These are phyloP conservation scores for Melanotaenia duboulayi DNA, from an alignment of 2,113 vertebrate species.

Conservation along the genomic window DNA sequence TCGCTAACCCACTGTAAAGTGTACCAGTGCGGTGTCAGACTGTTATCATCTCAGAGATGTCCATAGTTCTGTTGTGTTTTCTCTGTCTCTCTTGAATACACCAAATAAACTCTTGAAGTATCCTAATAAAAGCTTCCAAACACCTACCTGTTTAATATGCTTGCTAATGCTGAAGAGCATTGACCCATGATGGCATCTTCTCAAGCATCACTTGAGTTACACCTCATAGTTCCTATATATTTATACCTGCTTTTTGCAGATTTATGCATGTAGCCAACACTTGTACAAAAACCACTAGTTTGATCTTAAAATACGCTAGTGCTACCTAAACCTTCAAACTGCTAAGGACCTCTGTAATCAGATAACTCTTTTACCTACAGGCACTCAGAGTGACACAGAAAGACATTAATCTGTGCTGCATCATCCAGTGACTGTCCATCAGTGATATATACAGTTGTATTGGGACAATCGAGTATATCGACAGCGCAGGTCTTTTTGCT, in stretches of 20 bases:
- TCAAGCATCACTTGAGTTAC: neutral
- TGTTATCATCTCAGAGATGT: conserved; percentile 6
- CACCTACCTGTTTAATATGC: neutral
- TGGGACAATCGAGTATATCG: neutral
- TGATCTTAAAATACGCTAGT: too few species aligned
- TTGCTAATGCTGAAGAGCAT: neutral
- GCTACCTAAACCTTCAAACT: neutral
- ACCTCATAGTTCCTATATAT: neutral
- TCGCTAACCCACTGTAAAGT: conserved; percentile 16
- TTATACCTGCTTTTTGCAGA: neutral
- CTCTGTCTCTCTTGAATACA: neutral
- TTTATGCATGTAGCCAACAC: too few species aligned
- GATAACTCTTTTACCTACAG: neutral
- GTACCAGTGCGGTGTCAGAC: conserved; percentile 21
- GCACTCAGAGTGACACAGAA: conserved; percentile 2
- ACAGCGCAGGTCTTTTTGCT: conserved; percentile 14
- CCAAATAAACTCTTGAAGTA: too few species aligned
- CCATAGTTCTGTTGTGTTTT: neutral
- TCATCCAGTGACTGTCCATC: conserved; percentile 21
- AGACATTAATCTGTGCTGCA: conserved; percentile 1
- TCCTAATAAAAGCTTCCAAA: too few species aligned
- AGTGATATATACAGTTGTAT: neutral
- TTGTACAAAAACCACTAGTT: too few species aligned
- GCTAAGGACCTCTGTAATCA: neutral
- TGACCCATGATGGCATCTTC: neutral